These are phyloP conservation scores for Cariama cristata DNA, from an alignment of 2,113 vertebrate species.

Conservation along the genomic window DNA sequence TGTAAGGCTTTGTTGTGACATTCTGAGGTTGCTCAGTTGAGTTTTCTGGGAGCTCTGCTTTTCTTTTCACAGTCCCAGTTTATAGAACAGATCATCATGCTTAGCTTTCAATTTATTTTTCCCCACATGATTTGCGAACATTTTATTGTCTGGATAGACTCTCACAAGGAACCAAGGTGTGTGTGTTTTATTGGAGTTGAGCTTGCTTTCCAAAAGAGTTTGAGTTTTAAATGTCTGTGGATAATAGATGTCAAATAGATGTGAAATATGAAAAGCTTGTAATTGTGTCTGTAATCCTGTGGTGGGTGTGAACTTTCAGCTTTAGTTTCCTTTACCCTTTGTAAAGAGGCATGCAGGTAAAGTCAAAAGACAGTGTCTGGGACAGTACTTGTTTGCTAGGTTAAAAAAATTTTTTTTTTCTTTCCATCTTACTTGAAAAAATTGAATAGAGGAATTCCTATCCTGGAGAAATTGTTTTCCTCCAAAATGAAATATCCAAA, in stretches of 20 bases:
- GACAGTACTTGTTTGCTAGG: not conserved
- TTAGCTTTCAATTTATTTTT: not conserved
- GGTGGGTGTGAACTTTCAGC: not conserved
- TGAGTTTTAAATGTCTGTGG: not conserved
- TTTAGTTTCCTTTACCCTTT: not conserved
- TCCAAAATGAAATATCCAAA: not conserved
- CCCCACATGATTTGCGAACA: not conserved
- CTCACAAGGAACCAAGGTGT: not conserved
- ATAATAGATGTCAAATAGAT: not conserved
- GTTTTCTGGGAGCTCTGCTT: not conserved
- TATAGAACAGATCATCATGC: not conserved
- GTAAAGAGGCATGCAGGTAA: not conserved
- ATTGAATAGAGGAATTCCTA: not conserved
- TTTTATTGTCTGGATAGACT: not conserved
- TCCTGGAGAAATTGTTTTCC: not conserved
- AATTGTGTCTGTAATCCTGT: not conserved
- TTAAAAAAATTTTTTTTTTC: not conserved
- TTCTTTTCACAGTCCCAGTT: not conserved
- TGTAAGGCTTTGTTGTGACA: not conserved
- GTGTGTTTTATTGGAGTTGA: not conserved
- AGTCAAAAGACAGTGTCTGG: not conserved
- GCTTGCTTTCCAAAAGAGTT: not conserved
- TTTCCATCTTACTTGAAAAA: not conserved
- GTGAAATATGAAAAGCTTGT: not conserved
- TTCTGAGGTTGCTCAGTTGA: not conserved